These are phyloP conservation scores for Herpailurus yagouaroundi DNA, from an alignment of 2,113 vertebrate genomes.

Conservation along the genomic window DNA sequence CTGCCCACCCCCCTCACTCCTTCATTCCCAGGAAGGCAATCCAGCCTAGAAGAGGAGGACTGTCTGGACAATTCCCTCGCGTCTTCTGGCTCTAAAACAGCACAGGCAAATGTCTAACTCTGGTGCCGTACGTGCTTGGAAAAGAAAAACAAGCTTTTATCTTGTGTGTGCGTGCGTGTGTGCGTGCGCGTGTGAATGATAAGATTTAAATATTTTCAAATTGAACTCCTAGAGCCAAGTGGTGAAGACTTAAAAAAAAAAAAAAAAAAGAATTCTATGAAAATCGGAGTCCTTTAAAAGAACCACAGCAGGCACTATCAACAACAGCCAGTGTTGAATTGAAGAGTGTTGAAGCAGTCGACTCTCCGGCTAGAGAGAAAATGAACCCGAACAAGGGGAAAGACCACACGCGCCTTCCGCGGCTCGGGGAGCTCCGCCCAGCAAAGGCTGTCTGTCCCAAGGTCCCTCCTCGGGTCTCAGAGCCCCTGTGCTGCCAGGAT, in stretches of 20 bases:
- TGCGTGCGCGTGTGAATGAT: not conserved
- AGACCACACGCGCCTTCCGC: not conserved
- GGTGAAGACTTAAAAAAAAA: not conserved
- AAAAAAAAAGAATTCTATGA: not conserved
- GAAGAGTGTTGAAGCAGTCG: too few relatives aligned
- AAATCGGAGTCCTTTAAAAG: not conserved
- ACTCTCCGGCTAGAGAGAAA: not conserved
- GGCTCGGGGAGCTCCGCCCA: not conserved
- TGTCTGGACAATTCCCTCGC: not conserved
- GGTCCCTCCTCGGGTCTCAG: not conserved
- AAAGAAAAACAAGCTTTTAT: constrained; percentile 29
- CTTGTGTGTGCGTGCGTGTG: not conserved
- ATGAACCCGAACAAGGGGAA: not conserved
- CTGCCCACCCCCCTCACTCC: not conserved
- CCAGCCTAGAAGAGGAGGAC: not conserved
- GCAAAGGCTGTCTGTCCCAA: not conserved
- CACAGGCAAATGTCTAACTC: not conserved
- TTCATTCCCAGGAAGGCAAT: not conserved
- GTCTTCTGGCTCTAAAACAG: not conserved
- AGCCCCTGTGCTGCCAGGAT: not conserved
- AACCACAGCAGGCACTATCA: not conserved
- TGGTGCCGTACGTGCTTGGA: not conserved
- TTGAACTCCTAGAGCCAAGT: constrained; percentile 13
- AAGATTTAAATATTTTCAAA: constrained; percentile 40
- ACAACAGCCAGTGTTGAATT: not conserved